phyloP scores from a whole-genome alignment of 2,888 invertebrate species.

The Polymixis flavicincta region DNA sequence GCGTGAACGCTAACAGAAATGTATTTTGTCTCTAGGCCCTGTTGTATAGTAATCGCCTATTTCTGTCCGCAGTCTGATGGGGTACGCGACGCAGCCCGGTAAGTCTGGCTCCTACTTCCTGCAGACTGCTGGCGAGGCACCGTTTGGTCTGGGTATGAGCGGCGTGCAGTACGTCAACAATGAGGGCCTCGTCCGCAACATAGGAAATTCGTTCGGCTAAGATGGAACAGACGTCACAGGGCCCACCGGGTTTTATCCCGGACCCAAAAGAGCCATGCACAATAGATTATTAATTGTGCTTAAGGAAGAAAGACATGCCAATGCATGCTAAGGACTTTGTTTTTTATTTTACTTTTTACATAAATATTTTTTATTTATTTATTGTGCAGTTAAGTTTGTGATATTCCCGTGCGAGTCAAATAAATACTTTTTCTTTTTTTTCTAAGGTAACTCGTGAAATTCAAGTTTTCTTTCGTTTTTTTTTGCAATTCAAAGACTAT shows the following conservation, averaged over 20 bases:
- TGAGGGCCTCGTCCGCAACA: constrained; percentile 40
- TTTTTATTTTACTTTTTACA: no score
- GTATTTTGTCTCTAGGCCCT: no score
- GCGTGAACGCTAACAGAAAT: no score
- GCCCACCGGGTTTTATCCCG: background rate
- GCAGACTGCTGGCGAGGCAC: constrained; percentile 56
- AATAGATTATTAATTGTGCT: background rate
- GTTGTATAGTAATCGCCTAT: background rate
- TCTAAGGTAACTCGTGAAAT: background rate
- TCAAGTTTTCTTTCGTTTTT: no score
- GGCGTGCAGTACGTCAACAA: constrained; percentile 56
- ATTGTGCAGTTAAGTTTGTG: no score
- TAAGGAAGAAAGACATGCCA: no score
- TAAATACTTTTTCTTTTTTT: no score
- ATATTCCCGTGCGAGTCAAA: no score
- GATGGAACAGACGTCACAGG: background rate
- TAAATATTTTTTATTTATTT: no score
- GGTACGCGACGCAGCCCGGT: constrained; percentile 49
- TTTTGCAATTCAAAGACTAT: no score
- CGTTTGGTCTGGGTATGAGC: constrained; percentile 52
- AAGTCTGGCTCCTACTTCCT: constrained; percentile 63
- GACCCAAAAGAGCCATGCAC: background rate
- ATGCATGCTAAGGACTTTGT: no score
- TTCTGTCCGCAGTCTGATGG: constrained; percentile 62
- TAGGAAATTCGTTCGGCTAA: constrained; percentile 15